Evolutionary conservation across 2,888 invertebrate genomes (phyloP).

Genomic region (Andrena bicolor): DNA sequence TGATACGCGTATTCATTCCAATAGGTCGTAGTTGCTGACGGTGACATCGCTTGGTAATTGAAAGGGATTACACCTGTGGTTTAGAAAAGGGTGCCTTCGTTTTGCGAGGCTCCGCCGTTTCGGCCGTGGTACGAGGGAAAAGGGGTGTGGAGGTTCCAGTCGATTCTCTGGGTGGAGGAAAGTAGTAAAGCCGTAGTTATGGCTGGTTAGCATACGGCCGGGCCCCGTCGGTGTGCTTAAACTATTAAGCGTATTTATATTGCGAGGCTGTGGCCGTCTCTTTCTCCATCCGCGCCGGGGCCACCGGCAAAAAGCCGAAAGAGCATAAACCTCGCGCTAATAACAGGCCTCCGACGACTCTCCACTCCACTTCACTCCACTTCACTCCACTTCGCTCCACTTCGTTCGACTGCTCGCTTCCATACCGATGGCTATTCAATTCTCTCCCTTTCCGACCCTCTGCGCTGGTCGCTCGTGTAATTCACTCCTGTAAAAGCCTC

Average conservation of each 20-base stretch:
- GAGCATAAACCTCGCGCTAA: slow-evolving; percentile 84
- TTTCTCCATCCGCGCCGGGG: slow-evolving; percentile 67
- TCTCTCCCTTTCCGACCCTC: slow-evolving; percentile 39
- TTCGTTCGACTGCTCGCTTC: slow-evolving; percentile 71
- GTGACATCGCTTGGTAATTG: slow-evolving; percentile 50
- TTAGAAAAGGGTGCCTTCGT: slow-evolving; percentile 1
- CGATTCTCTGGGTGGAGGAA: slow-evolving; percentile 68
- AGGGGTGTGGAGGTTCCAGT: slow-evolving; percentile 34
- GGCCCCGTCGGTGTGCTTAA: slow-evolving; percentile 82
- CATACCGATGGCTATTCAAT: slow-evolving; percentile 55
- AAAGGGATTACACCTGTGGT: slow-evolving; percentile 40
- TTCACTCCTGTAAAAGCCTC: neutral
- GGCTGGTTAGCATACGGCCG: slow-evolving; percentile 83
- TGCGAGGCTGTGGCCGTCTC: slow-evolving; percentile 81
- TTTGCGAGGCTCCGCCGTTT: slow-evolving; percentile 47
- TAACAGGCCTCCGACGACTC: slow-evolving; percentile 83
- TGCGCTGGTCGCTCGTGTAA: slow-evolving; percentile 13
- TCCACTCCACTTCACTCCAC: slow-evolving; percentile 79
- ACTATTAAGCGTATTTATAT: slow-evolving; percentile 85
- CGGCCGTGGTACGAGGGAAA: slow-evolving; percentile 39
- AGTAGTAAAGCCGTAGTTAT: slow-evolving; percentile 83
- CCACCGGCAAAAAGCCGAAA: slow-evolving; percentile 83
- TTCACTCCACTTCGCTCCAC: slow-evolving; percentile 79
- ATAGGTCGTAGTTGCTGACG: slow-evolving; percentile 45
- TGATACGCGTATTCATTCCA: neutral